These are phyloP conservation scores for Sinocyclocheilus anshuiensis DNA, from an alignment of 2,113 vertebrate species.

Conservation along the genomic window DNA sequence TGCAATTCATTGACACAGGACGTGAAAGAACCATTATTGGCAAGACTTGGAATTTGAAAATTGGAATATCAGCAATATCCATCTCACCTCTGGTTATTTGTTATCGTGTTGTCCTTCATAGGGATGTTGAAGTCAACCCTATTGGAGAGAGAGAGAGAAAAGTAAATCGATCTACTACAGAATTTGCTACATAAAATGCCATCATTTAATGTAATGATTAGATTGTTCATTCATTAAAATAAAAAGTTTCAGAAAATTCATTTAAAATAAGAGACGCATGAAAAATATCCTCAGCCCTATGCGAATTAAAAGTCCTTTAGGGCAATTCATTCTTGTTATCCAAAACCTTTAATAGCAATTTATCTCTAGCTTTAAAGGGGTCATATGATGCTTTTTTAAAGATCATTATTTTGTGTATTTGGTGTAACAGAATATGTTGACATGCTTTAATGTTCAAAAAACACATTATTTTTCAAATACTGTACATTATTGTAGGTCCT, in stretches of 20 bases:
- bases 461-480: no score
- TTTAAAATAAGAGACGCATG: neutral
- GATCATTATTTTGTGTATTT: no score
- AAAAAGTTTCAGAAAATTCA: neutral
- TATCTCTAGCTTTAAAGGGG: neutral
- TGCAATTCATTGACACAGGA: neutral
- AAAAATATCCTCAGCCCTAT: neutral
- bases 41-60: no score
- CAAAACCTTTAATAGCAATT: neutral
- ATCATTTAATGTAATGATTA: neutral
- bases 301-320: neutral
- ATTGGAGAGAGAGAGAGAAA: slow-evolving; percentile 54
- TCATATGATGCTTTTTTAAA: no score
- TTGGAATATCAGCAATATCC: neutral
- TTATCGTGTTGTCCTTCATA: slow-evolving; percentile 97
- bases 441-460: no score
- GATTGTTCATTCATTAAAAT: neutral
- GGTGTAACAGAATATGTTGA: no score
- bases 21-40: neutral
- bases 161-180: neutral
- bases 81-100: slow-evolving; percentile 96
- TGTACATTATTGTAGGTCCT: no score
- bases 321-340: neutral
- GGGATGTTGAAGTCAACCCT: slow-evolving; percentile 99
- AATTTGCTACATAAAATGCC: neutral